These are phyloP conservation scores for Pyrocephalus nanus DNA, from an alignment of 2,797 vertebrate genomes.

Conservation along the genomic window DNA sequence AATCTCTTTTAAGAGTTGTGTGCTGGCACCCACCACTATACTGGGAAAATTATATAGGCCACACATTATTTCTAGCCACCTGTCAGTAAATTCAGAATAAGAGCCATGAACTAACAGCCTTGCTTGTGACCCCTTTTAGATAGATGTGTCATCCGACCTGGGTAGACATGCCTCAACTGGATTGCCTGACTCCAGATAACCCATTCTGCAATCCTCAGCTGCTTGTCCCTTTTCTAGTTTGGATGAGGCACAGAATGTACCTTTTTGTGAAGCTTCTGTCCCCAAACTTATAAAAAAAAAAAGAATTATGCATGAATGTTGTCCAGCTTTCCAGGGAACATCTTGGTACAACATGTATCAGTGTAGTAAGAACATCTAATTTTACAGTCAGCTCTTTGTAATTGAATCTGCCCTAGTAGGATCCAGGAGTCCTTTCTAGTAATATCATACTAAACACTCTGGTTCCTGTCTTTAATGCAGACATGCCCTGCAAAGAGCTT, in stretches of 20 bases:
- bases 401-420: slow-evolving; percentile 15
- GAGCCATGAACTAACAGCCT: slow-evolving; percentile 25
- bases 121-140: slow-evolving; percentile 32
- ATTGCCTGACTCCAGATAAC: slow-evolving; percentile 48
- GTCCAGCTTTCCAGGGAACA: slow-evolving; percentile 65
- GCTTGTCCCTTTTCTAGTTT: slow-evolving; percentile 3
- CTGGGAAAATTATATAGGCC: slow-evolving; percentile 35
- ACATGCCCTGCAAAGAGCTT: background rate
- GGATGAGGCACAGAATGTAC: slow-evolving; percentile 34
- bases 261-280: slow-evolving; percentile 36
- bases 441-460: slow-evolving; percentile 25
- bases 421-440: slow-evolving; percentile 51
- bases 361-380: slow-evolving; percentile 47
- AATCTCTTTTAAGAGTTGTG: background rate
- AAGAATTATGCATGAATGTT: background rate
- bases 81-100: slow-evolving; percentile 42
- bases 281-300: background rate
- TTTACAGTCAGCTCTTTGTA: slow-evolving; percentile 55
- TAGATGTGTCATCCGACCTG: slow-evolving; percentile 33
- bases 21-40: background rate
- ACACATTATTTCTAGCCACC: slow-evolving; percentile 52
- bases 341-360: slow-evolving; percentile 50
- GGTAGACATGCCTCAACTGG: slow-evolving; percentile 26
- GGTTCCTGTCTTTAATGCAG: slow-evolving; percentile 23
- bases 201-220: background rate